phyloP scores from a whole-genome alignment of 2,888 invertebrate species.

The Acrobasis repandana region DNA sequence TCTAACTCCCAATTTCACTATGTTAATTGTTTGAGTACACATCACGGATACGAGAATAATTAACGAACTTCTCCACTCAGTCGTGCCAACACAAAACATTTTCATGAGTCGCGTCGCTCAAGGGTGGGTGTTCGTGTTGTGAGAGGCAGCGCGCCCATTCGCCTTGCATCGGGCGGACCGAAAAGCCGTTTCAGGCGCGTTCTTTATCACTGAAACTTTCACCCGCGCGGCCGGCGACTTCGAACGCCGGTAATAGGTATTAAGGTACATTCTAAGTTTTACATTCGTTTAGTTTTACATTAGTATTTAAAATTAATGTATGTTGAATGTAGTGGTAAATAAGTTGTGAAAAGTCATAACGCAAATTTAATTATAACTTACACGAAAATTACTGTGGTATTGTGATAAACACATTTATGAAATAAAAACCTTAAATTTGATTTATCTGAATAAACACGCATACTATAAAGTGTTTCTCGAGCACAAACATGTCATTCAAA shows the following conservation, averaged over 20 bases:
- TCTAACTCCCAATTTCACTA: neutral
- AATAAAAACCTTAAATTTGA: conserved; percentile 32
- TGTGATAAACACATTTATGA: conserved; percentile 30
- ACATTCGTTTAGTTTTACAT: neutral
- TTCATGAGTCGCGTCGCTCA: conserved; percentile 31
- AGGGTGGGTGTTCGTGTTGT: conserved; percentile 43
- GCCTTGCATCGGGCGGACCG: conserved; percentile 56
- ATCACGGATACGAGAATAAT: neutral
- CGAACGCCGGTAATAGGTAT: neutral
- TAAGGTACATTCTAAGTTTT: neutral
- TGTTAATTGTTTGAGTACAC: neutral
- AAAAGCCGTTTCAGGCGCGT: conserved; percentile 50
- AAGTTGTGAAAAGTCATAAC: neutral
- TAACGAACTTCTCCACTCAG: conserved; percentile 22
- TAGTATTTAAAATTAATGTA: neutral
- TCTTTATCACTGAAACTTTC: conserved; percentile 58
- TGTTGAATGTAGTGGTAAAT: neutral
- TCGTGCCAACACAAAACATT: conserved; percentile 31
- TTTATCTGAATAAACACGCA: conserved; percentile 35
- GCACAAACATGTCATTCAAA: conserved; percentile 43
- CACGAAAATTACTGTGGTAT: conserved; percentile 14
- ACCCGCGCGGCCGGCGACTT: conserved; percentile 35
- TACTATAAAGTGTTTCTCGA: conserved; percentile 40
- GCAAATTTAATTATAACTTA: neutral
- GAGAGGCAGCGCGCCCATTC: conserved; percentile 51